phyloP scores from a whole-genome alignment of 1,140 invertebrate species.

The Lethrus apterus region DNA sequence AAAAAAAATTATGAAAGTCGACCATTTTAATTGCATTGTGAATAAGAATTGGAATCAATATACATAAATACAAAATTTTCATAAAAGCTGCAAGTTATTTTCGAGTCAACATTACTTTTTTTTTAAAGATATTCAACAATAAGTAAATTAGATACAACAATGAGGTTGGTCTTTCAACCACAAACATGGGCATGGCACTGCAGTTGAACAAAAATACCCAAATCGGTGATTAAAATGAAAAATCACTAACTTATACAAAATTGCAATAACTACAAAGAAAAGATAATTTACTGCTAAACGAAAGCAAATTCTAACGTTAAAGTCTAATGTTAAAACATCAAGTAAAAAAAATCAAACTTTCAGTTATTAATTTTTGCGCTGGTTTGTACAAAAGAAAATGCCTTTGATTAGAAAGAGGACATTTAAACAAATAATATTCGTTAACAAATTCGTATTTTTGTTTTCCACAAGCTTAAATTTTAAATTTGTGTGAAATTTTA shows the following conservation, averaged over 20 bases:
- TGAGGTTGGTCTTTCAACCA: slow-evolving; percentile 7
- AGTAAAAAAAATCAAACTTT: background rate
- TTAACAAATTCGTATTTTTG: background rate
- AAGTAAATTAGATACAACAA: slow-evolving; percentile 1
- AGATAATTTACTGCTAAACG: background rate
- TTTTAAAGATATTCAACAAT: background rate
- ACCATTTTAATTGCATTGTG: too few species aligned
- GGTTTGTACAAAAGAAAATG: slow-evolving; percentile 1
- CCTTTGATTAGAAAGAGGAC: slow-evolving; percentile 10
- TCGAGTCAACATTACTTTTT: background rate
- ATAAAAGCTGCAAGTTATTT: slow-evolving; percentile 10
- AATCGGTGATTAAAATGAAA: background rate
- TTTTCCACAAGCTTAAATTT: background rate
- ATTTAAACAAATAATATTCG: slow-evolving; percentile 1
- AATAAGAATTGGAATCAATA: slow-evolving; percentile 6
- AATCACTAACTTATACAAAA: slow-evolving; percentile 1
- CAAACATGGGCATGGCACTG: background rate
- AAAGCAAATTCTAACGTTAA: background rate
- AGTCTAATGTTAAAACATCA: background rate
- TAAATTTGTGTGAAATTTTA: background rate
- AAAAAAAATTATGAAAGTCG: slow-evolving; percentile 7
- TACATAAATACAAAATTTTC: background rate
- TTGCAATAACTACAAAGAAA: slow-evolving; percentile 9
- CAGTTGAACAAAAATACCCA: slow-evolving; percentile 4
- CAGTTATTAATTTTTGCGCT: background rate